Percentiles rank a stretch among this genome's conserved stretches.
Evolutionary conservation across 2,888 invertebrate genomes (phyloP).

Genomic region (Chrysolina haemoptera): DNA sequence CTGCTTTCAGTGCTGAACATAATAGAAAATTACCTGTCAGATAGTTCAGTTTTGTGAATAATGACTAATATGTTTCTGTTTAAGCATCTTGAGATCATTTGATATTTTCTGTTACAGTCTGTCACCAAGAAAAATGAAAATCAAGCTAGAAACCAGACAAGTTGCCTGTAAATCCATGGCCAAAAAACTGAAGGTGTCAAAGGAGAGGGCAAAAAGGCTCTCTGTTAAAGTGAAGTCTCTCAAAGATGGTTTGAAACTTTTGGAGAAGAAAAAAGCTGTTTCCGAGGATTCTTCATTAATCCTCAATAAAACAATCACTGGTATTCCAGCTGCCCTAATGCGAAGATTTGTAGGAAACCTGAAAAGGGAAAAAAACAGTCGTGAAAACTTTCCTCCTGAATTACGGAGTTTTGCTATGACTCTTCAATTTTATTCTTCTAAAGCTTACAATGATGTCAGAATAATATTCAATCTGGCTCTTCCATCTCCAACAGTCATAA

Average conservation of each 20-base stretch:
- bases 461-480: background rate
- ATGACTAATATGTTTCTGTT: no score
- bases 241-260: background rate
- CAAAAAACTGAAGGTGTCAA: background rate
- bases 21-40: no score
- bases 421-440: slow-evolving; percentile 7
- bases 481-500: background rate
- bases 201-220: background rate
- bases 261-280: background rate
- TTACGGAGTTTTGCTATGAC: slow-evolving; percentile 10
- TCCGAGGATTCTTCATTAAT: background rate
- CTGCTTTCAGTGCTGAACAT: no score
- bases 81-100: no score
- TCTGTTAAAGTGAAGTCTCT: background rate
- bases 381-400: slow-evolving; percentile 10
- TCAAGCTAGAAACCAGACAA: no score
- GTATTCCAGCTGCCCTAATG: background rate
- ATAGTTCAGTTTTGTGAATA: no score
- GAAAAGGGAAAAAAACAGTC: background rate
- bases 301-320: background rate
- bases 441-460: background rate
- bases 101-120: background rate
- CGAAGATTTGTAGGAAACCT: background rate
- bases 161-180: background rate
- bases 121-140: no score